Base-by-base conservation (phyloP, 2,113 vertebrate species). In the Sterrhoptilus dennistouni region DNA sequence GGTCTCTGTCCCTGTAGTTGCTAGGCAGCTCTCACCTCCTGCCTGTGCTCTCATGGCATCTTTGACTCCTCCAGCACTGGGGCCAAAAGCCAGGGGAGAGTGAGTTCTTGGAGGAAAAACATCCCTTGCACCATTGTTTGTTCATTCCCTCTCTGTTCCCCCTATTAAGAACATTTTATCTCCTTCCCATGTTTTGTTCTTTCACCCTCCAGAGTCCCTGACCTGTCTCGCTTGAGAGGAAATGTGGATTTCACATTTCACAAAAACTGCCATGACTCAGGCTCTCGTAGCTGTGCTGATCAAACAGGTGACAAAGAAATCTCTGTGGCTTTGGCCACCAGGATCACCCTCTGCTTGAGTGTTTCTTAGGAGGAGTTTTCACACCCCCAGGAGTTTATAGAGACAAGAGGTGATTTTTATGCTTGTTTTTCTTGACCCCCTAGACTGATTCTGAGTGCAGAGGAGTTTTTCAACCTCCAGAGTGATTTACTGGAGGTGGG, bases 121-220 rank as follows among this genome's bases (percentile, higher is more conserved):
- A 65, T 59, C 53, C 50, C 42, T 21, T 45, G 31, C 29, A 54
- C 63, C 29, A 33, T 31, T n/a, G 44, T 36, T 83, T 31, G 40
- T 33, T 80, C 52, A 12, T 35, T 12, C 52, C 8, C 33, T n/a
- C 69, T 14, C 68, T 76, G 11, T 22, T 14, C 40, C 36, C 29
- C 29, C 10, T 18, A 11, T 11, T 7, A 5, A 0, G 57, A 15
- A 22, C 11, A 7, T 36, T 75, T 1, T 24, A 3, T 35, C 16
- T 4, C 29, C 33, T 86, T 11, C 44, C 56, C 12, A 0, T 31
- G 3, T 35, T 83, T 80, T 11, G 19, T 50, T 47, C 42, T 83
- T 71, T 59, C 13, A 2, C 3, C 25, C 29, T 20, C 53, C 53
- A 49, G 47, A n/a, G 40, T 50, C 59, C n/a, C 40, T 6, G 3